Conservation (phyloP, 1,140 invertebrate species). For the Augochlora pura region DNA sequence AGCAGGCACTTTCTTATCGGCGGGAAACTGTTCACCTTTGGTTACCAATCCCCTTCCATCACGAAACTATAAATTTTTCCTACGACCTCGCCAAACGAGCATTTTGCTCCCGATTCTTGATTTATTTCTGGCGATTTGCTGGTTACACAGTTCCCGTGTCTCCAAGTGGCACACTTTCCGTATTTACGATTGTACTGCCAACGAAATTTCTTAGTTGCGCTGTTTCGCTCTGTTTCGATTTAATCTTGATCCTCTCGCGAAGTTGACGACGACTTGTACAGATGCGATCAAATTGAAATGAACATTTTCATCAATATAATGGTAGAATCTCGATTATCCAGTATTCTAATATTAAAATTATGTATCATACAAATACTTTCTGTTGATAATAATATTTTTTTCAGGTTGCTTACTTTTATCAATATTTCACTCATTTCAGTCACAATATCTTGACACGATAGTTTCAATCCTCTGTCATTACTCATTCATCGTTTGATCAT, state of each 20-base stretch:
- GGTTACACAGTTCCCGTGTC: not conserved
- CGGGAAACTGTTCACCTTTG: constrained; percentile 12
- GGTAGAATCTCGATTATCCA: no score
- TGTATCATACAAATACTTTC: no score
- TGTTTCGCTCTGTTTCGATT: not conserved
- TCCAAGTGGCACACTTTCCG: not conserved
- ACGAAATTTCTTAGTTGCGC: not conserved
- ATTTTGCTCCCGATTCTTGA: constrained; percentile 32
- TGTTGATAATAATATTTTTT: no score
- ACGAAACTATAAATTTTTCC: constrained; percentile 46
- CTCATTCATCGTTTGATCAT: no score
- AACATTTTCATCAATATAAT: not conserved
- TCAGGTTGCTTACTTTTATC: no score
- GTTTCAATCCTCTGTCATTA: no score
- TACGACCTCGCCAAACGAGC: constrained; percentile 6
- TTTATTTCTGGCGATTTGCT: constrained; percentile 31
- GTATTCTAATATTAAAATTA: no score
- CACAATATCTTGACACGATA: no score
- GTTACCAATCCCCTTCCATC: constrained; percentile 3
- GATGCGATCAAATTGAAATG: not conserved
- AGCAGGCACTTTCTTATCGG: constrained; percentile 6
- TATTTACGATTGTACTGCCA: constrained; percentile 5
- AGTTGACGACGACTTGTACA: not conserved
- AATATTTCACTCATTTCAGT: no score
- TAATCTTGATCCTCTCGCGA: not conserved